Evolutionary conservation across 2,888 invertebrate species (phyloP).

Genomic region (Syrphus vitripennis): DNA sequence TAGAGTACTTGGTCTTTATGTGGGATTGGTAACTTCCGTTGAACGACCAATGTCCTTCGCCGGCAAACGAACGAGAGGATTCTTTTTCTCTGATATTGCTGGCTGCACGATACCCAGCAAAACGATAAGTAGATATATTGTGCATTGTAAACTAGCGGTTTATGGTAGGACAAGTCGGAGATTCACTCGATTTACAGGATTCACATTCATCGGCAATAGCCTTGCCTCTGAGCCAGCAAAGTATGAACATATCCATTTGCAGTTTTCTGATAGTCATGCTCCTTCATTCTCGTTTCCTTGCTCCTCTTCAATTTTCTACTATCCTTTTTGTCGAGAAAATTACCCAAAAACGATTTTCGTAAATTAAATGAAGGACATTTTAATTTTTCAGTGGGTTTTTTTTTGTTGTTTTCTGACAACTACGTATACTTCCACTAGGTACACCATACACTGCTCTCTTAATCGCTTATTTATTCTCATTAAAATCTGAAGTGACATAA

Average conservation of each 20-base stretch:
- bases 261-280: conserved; percentile 1
- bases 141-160: conserved; percentile 62
- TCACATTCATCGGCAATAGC: conserved; percentile 49
- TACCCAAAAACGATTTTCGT: conserved; percentile 56
- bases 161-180: conserved; percentile 34
- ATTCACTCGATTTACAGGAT: conserved; percentile 61
- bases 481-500: conserved; percentile 65
- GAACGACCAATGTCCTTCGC: conserved; percentile 1
- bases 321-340: not conserved
- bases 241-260: conserved; percentile 18
- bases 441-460: conserved; percentile 24
- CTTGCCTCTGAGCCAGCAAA: conserved; percentile 6
- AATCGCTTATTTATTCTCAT: conserved; percentile 70
- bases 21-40: conserved; percentile 56
- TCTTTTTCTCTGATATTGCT: not conserved
- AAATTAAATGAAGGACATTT: conserved; percentile 69
- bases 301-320: not conserved
- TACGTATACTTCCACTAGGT: not conserved
- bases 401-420: conserved; percentile 51
- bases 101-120: conserved; percentile 30
- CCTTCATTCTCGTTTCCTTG: not conserved
- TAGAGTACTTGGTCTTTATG: conserved; percentile 44
- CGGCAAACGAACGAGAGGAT: conserved; percentile 10
- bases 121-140: conserved; percentile 58
- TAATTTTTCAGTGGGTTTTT: conserved; percentile 62